Conservation (phyloP, 2,888 invertebrate genomes). For the Papilio protenor region DNA sequence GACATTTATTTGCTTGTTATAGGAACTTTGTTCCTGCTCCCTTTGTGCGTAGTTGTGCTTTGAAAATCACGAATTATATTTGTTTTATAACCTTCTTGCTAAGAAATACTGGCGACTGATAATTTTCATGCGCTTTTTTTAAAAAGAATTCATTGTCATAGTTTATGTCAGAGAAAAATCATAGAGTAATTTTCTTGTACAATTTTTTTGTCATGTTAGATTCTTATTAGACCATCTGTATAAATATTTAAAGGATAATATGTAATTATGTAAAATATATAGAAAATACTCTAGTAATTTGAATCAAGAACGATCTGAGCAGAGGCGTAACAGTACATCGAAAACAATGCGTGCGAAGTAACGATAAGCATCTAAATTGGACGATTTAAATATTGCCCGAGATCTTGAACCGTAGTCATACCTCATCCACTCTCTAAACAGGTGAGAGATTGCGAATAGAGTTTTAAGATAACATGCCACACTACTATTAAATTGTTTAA, state of each 20-base stretch:
- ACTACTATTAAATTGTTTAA: too few relatives aligned
- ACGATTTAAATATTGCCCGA: slow-evolving; percentile 60
- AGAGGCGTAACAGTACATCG: slow-evolving; percentile 46
- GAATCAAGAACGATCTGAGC: slow-evolving; percentile 15
- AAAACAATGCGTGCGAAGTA: slow-evolving; percentile 60
- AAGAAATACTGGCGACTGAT: slow-evolving; percentile 18
- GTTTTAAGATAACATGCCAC: background rate
- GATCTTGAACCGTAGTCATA: slow-evolving; percentile 51
- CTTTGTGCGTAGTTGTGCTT: slow-evolving; percentile 40
- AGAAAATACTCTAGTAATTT: slow-evolving; percentile 17
- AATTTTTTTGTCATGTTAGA: background rate
- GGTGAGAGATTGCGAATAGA: slow-evolving; percentile 41
- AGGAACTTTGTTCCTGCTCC: slow-evolving; percentile 52
- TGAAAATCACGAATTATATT: slow-evolving; percentile 50
- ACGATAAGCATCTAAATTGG: slow-evolving; percentile 64
- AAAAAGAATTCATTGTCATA: background rate
- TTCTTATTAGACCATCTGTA: background rate
- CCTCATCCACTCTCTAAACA: slow-evolving; percentile 40
- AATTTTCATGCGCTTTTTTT: background rate
- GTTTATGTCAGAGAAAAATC: too few relatives aligned
- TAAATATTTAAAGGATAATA: background rate
- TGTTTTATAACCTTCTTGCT: slow-evolving; percentile 51
- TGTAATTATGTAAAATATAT: background rate
- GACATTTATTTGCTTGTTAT: slow-evolving; percentile 63
- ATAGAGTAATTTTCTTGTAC: background rate